Evolutionary conservation across 2,797 vertebrate genomes (phyloP), one percentile per base, ranked within the genome.

Genomic region (Acanthopagrus latus): DNA sequence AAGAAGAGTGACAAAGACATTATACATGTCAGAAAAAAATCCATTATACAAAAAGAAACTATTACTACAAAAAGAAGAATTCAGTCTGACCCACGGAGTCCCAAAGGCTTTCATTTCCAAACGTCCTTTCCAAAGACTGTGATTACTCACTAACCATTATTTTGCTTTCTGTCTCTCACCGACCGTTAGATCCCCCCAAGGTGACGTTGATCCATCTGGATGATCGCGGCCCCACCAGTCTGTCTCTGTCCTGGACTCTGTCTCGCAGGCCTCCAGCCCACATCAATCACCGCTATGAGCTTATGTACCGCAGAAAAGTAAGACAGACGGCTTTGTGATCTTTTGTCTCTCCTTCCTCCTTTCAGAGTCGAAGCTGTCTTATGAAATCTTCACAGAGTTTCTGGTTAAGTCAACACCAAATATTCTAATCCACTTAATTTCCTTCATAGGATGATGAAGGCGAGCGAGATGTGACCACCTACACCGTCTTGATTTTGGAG

Each of bases 231-330:
- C 90, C 95, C 85, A 97, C 94, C 88, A 97, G 96, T 17, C 92
- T 99, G 85, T 94, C 92, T 46, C 89, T 99, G 59, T 96, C 97
- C 76, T 99, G 97, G 98, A 93, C 92, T 0, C 95, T 98, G 77
- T 96, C 97, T 7, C 95, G 81, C 0, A 94, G 96, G 6, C 95
- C 96, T 86, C 95, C 96, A 74, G 96, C 94, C 79, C 95, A 96
- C 0, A 95, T 96, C 88, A 96, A 89, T 93, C 97, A 96, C 65
- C 97, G 96, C 80, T 99, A 98, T 0, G 97, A 99, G 91, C 96
- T 99, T 85, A 99, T 97, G 95, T 99, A 98, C 95, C 97, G 96
- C 89, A 97, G 96, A 91, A 99, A 99, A 96, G 97, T 91, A 84
- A 76, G 80, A 82, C 54, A 0, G 52, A 65, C 43, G 13, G 48